Percentiles rank a stretch among this genome's conserved stretches.
These are phyloP conservation scores for Molossus molossus DNA, from an alignment of 2,797 vertebrate species.

Conservation along the genomic window DNA sequence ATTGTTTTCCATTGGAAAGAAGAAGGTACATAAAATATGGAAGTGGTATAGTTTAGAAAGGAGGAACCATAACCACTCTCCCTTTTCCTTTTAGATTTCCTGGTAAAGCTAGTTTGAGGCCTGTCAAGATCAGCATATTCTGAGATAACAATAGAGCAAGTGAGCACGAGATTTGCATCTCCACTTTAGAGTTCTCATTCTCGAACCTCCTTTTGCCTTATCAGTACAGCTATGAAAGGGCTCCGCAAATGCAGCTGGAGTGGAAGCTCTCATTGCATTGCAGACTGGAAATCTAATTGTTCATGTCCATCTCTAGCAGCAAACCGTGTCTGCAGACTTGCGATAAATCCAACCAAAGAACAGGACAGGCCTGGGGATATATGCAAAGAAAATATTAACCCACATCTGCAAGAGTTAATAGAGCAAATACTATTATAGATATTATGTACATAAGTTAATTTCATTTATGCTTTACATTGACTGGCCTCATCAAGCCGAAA, in stretches of 20 bases:
- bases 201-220: slow-evolving; percentile 84
- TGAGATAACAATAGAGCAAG: slow-evolving; percentile 84
- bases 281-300: slow-evolving; percentile 88
- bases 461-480: slow-evolving; percentile 84
- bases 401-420: slow-evolving; percentile 83
- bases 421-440: slow-evolving; percentile 80
- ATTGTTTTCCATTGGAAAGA: slow-evolving; percentile 30
- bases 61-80: slow-evolving; percentile 10
- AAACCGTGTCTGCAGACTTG: slow-evolving; percentile 85
- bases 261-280: slow-evolving; percentile 78
- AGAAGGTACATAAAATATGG: slow-evolving; percentile 55
- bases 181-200: slow-evolving; percentile 85
- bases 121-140: slow-evolving; percentile 83
- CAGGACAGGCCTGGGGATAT: slow-evolving; percentile 68
- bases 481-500: slow-evolving; percentile 83
- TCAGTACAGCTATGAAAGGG: slow-evolving; percentile 84
- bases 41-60: slow-evolving; percentile 32
- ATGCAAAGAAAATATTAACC: slow-evolving; percentile 88
- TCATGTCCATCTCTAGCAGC: slow-evolving; percentile 78
- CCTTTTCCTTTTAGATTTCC: not conserved
- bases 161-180: slow-evolving; percentile 88
- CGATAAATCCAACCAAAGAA: slow-evolving; percentile 87
- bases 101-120: slow-evolving; percentile 75
- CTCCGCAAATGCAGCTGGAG: slow-evolving; percentile 84
- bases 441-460: slow-evolving; percentile 84